These are phyloP conservation scores for Eurois occulta DNA, from an alignment of 2,888 invertebrate genomes.

Conservation along the genomic window DNA sequence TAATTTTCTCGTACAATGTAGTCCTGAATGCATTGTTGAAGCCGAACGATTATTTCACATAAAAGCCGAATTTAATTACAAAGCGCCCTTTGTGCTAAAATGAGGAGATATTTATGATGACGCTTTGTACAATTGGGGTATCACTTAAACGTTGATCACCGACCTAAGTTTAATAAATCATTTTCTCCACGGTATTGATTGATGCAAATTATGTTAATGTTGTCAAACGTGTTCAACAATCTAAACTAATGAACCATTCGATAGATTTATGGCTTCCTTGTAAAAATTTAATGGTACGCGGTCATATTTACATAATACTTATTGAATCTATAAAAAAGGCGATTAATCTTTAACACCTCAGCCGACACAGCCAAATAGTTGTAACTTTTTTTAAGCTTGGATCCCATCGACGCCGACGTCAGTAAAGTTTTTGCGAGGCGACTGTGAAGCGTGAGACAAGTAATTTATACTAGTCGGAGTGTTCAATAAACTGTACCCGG, in stretches of 20 bases:
- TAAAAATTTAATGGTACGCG: constrained; percentile 58
- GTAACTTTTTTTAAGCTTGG: constrained; percentile 38
- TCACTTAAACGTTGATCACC: constrained; percentile 36
- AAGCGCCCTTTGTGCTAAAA: constrained; percentile 6
- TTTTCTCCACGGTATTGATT: constrained; percentile 53
- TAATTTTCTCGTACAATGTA: constrained; percentile 50
- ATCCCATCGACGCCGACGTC: constrained; percentile 32
- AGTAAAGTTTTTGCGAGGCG: constrained; percentile 54
- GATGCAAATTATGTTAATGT: constrained; percentile 62
- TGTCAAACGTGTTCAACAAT: constrained; percentile 60
- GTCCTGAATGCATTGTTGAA: constrained; percentile 39
- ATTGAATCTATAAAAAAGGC: constrained; percentile 48
- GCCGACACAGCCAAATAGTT: constrained; percentile 49
- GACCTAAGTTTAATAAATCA: constrained; percentile 54
- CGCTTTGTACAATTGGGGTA: background rate
- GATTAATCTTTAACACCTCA: constrained; percentile 53
- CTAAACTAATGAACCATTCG: constrained; percentile 57
- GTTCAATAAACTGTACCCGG: constrained; percentile 69
- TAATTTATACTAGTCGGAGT: constrained; percentile 58
- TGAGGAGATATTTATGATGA: constrained; percentile 14
- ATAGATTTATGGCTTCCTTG: constrained; percentile 65
- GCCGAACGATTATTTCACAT: constrained; percentile 34
- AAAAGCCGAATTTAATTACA: constrained; percentile 52
- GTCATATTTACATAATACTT: constrained; percentile 47
- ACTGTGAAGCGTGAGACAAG: constrained; percentile 58